Base-by-base conservation (phyloP, 2,113 vertebrate species). In the Marcusenius ussheri region DNA sequence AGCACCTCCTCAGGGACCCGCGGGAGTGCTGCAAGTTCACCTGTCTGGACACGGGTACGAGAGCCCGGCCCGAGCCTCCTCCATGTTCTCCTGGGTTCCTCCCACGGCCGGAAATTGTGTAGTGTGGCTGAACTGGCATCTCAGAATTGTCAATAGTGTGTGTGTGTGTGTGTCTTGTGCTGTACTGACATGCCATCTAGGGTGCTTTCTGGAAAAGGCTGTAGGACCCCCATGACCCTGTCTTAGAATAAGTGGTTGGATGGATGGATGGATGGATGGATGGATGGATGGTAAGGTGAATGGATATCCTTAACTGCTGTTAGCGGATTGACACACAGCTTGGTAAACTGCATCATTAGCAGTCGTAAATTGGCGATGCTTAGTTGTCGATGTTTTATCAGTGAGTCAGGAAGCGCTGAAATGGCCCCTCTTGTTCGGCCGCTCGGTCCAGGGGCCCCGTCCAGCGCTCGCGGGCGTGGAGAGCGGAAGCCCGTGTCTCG, bases 21-120 rank as follows among this genome's bases (percentile, higher is more conserved):
- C 98, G 98, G 93, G 98, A 99, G 92, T 99, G 98, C 96, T 99
- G 98, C 97, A 99, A 98, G 92, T 99, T 99, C 91, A 98, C 97
- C 39, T 99, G 98, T 77, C 95, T 98, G 45, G 98, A 99, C 93
- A 97, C 97, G 94, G 98, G 98, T 98, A 94, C 95, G 93, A 47
- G 50, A 56, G 15, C 49, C 47, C 2, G 3, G 74, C 15, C 35
- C 1, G 13, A 15, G 70, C 5, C 31, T 8, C 74, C 74, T 80
- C 13, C 74, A 42, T 62, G 21, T 62, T n/a, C 56, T 3, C 7
- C 56, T 62, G 56, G 56, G 21, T n/a, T 9, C 56, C 24, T n/a
- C 24, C 56, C 56, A n/a, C 56, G n/a, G 56, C 7, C 24, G 7
- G 56, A n/a, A 62, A 24, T n/a, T 62, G 56, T 62, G 56, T 21